phyloP scores from a whole-genome alignment of 2,888 invertebrate species.

The Ischnus inquisitorius region DNA sequence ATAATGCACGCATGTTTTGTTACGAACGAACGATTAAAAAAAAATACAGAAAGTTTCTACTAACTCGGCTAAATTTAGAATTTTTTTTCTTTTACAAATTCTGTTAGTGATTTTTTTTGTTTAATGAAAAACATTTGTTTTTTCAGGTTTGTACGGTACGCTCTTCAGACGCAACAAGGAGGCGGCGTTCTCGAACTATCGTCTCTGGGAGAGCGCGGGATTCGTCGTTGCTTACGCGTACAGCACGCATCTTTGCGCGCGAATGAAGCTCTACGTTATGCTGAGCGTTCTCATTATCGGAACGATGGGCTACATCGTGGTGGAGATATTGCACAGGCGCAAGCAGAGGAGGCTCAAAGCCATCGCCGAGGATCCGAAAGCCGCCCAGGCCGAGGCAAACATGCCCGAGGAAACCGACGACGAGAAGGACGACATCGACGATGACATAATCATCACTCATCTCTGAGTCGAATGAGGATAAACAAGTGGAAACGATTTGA shows the following conservation, averaged over 20 bases:
- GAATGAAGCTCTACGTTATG: constrained; percentile 95
- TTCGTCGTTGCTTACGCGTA: constrained; percentile 96
- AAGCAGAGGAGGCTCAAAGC: constrained; percentile 92
- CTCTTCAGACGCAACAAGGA: constrained; percentile 95
- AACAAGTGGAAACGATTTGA: constrained; percentile 35
- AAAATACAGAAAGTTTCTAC: background rate
- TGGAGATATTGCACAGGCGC: constrained; percentile 93
- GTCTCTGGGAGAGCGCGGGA: constrained; percentile 96
- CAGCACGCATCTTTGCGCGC: constrained; percentile 94
- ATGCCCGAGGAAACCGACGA: constrained; percentile 93
- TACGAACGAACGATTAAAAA: background rate
- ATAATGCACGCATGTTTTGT: constrained; percentile 2
- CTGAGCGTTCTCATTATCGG: constrained; percentile 92
- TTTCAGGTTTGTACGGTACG: constrained; percentile 93
- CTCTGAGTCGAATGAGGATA: constrained; percentile 86
- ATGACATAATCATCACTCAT: constrained; percentile 95
- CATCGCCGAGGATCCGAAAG: constrained; percentile 89
- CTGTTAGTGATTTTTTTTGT: background rate
- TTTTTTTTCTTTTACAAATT: too few species aligned
- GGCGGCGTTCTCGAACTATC: constrained; percentile 96
- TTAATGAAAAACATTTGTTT: background rate
- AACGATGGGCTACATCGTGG: constrained; percentile 91
- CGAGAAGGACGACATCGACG: constrained; percentile 95
- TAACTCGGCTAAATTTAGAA: background rate
- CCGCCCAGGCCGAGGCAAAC: constrained; percentile 88